phyloP scores from a whole-genome alignment of 2,797 vertebrate species.

The Mormyrops attenuatus region DNA sequence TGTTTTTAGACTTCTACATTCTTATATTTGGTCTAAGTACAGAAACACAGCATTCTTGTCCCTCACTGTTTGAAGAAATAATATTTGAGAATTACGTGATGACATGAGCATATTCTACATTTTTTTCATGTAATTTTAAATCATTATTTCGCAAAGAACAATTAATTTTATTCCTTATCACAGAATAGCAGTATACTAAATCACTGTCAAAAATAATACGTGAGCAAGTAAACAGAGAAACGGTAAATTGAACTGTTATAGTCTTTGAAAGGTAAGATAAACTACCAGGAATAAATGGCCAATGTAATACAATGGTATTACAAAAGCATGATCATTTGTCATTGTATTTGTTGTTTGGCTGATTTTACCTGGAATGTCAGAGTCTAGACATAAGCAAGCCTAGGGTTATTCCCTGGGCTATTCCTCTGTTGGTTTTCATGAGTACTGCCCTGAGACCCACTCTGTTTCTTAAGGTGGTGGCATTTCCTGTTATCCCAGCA shows the following conservation, averaged over 20 bases:
- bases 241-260: background rate
- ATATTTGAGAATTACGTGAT: background rate
- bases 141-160: background rate
- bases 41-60: background rate
- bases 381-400: background rate
- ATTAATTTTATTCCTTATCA: background rate
- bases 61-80: background rate
- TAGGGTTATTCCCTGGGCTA: background rate
- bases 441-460: background rate
- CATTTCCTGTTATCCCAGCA: slow-evolving; percentile 67
- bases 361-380: background rate
- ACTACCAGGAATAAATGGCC: background rate
- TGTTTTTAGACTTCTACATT: background rate
- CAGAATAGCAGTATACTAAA: background rate
- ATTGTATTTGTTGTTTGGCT: background rate
- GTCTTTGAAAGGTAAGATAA: slow-evolving; percentile 3
- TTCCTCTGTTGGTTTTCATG: background rate
- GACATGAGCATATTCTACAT: background rate
- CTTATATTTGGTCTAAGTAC: background rate
- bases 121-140: background rate
- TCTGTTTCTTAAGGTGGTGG: slow-evolving; percentile 55
- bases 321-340: background rate
- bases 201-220: background rate
- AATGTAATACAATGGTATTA: background rate
- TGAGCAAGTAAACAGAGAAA: background rate